These are phyloP conservation scores for Dorcus hopei DNA, from an alignment of 2,888 invertebrate genomes.

Conservation along the genomic window DNA sequence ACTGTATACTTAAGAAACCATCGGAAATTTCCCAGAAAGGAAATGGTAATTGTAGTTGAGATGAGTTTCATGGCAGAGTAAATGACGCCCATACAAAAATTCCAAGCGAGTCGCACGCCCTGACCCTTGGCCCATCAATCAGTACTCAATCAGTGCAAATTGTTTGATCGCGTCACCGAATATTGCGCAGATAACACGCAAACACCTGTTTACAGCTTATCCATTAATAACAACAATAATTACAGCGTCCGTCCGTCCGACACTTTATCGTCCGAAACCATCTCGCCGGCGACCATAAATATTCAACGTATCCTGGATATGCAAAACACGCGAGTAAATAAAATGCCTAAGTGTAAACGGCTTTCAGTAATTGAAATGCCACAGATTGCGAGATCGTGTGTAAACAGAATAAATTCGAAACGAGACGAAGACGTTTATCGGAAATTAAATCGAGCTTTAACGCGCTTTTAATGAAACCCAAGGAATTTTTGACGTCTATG, in stretches of 20 bases:
- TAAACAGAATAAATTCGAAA: not conserved
- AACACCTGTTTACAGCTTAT: not conserved
- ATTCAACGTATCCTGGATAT: too few species aligned
- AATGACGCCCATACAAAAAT: not conserved
- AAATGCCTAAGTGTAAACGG: too few species aligned
- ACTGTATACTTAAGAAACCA: too few species aligned
- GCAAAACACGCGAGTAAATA: too few species aligned
- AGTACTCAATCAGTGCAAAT: conserved; percentile 24
- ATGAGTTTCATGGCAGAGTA: not conserved
- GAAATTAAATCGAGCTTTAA: not conserved
- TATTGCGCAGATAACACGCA: conserved; percentile 17
- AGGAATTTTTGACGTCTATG: not conserved
- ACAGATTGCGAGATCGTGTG: not conserved
- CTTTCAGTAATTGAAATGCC: not conserved
- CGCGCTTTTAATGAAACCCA: not conserved
- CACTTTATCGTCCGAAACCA: too few species aligned
- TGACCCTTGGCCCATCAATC: conserved; percentile 26
- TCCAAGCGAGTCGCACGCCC: conserved; percentile 18
- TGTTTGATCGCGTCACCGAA: conserved; percentile 21
- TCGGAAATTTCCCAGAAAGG: too few species aligned
- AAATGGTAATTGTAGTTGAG: too few species aligned
- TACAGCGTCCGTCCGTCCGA: too few species aligned
- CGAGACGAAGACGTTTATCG: not conserved
- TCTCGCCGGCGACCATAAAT: too few species aligned
- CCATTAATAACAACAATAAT: too few species aligned